Base-by-base conservation (phyloP, 1,140 invertebrate species). In the Octopus bimaculoides region DNA sequence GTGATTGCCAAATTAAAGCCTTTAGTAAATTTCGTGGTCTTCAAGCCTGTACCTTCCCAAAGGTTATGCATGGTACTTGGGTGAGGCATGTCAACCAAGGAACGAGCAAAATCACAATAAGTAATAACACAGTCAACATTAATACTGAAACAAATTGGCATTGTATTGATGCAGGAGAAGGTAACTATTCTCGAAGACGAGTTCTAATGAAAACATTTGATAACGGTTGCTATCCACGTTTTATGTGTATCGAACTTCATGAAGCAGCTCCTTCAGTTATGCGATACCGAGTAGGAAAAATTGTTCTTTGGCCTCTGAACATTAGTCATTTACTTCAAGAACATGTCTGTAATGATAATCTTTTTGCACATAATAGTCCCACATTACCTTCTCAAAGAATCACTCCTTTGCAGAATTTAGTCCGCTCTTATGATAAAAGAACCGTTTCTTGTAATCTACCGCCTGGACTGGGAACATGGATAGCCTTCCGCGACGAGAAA, bases 191-290 rank as follows among this genome's bases (percentile, higher is more conserved):
- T 4, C 71, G 77, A 53, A 77, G 78, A 69, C 56, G 75, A 4
- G 78, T 81, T 10, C 69, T 82, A 7, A 81, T 79, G 71, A 61
- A 81, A 26, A 81, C 79, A 76, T 82, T 82, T 54, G 53, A 81
- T 7, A 81, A 82, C 74, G 82, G 82, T 4, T 82, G 82, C 55
- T 80, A 82, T 79, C 82, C 82, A 41, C 56, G 82, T 26, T 82
- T 81, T 71, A 81, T 74, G 54, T 82, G 82, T 78, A 52, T 80
- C 54, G 82, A 81, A 14, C 77, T 82, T 14, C 79, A 82, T 55
- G 73, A 79, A 14, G 78, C 82, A 2, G 41, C 78, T n/a, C 74
- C 52, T 10, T 82, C 82, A 10, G 80, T 82, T 14, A 54, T 82
- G 52, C 74, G 82, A 5, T 81, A 81, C 73, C 69, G 79, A 78